phyloP scores from a whole-genome alignment of 2,113 vertebrate species.

The Psittacara wagleri region DNA sequence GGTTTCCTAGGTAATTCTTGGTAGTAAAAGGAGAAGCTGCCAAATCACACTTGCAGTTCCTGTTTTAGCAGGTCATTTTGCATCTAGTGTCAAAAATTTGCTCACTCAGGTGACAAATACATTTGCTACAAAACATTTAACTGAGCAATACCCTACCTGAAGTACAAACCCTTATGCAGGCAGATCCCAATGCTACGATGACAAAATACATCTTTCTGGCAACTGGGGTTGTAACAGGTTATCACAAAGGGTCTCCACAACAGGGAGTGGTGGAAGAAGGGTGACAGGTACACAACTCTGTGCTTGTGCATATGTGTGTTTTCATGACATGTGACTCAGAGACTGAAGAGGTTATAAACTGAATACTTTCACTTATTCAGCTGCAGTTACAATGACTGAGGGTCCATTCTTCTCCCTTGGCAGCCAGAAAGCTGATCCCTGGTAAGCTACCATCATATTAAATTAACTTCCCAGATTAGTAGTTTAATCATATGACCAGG shows the following conservation, averaged over 20 bases:
- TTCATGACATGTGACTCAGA: not conserved
- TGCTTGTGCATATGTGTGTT: not conserved
- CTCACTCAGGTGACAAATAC: not conserved
- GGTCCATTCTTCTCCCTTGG: not conserved
- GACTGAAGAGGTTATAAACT: not conserved
- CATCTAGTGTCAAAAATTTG: not conserved
- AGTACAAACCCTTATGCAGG: not conserved
- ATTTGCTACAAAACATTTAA: conserved; percentile 28
- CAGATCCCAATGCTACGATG: not conserved
- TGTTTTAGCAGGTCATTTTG: conserved; percentile 8
- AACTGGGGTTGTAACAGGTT: not conserved
- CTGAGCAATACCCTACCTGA: not conserved
- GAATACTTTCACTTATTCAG: not conserved
- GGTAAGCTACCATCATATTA: not conserved
- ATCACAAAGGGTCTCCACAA: not conserved
- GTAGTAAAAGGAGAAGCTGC: not conserved
- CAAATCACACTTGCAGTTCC: not conserved
- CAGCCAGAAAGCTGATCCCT: not conserved
- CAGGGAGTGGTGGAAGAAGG: not conserved
- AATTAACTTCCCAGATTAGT: not conserved
- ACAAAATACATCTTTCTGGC: not conserved
- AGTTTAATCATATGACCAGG: not conserved
- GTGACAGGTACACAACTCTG: rapidly evolving
- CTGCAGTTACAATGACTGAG: not conserved
- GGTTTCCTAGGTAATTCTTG: not conserved